Conservation (phyloP, 2,797 vertebrate genomes). For the Danio tinwini region DNA sequence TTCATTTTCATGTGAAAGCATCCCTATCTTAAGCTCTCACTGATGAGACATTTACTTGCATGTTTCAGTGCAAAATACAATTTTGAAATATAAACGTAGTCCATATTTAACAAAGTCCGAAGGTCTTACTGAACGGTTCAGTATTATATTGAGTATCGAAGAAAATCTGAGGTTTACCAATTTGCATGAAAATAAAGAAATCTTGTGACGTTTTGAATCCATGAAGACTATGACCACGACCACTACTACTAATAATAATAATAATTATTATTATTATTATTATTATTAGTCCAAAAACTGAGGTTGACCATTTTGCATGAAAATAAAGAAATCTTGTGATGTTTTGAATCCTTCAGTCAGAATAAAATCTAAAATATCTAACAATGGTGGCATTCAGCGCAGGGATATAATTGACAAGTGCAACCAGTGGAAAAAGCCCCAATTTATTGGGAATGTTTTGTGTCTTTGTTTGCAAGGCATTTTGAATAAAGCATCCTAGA, state of each 20-base stretch:
- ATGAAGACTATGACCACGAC: no score
- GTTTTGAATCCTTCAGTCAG: conserved; percentile 20
- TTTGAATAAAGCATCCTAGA: conserved; percentile 12
- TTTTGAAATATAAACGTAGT: no score
- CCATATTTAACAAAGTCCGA: no score
- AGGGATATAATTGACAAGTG: conserved; percentile 16
- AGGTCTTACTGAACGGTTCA: no score
- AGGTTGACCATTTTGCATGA: neutral
- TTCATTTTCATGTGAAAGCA: no score
- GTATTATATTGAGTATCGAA: no score
- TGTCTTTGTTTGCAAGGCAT: conserved; percentile 38
- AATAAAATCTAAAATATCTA: conserved; percentile 51
- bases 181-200: neutral
- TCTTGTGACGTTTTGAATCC: neutral
- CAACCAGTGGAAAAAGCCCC: conserved; percentile 26
- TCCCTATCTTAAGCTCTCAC: no score
- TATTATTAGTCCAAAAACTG: no score
- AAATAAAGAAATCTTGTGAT: neutral
- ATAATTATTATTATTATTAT: no score
- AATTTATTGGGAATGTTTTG: conserved; percentile 23
- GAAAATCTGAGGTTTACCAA: neutral
- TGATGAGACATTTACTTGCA: no score
- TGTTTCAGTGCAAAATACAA: no score
- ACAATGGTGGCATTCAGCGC: conserved; percentile 52
- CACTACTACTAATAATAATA: no score